These are phyloP conservation scores for Macrosoma leucophasiata DNA, from an alignment of 2,888 invertebrate species.

Conservation along the genomic window DNA sequence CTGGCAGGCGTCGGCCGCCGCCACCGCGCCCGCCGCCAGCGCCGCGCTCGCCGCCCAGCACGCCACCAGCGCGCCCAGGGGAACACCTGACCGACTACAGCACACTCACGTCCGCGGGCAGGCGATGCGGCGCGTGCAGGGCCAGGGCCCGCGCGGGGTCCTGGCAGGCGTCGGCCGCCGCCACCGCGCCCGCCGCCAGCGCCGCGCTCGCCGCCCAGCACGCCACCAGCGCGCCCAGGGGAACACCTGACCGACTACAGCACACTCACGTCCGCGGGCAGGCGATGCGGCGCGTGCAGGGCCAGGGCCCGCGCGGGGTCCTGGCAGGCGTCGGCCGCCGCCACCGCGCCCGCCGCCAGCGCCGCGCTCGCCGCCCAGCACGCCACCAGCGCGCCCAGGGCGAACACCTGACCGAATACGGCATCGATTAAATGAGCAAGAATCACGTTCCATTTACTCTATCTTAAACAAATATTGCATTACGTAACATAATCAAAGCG, in stretches of 20 bases:
- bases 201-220: slow-evolving; percentile 93
- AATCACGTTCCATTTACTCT: too few species aligned
- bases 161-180: slow-evolving; percentile 89
- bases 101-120: slow-evolving; percentile 72
- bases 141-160: slow-evolving; percentile 89
- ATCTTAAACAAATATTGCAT: too few species aligned
- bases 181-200: slow-evolving; percentile 90
- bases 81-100: slow-evolving; percentile 47
- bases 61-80: slow-evolving; percentile 81
- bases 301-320: slow-evolving; percentile 89
- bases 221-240: slow-evolving; percentile 82
- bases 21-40: slow-evolving; percentile 90
- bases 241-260: slow-evolving; percentile 47
- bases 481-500: too few species aligned
- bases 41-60: slow-evolving; percentile 93
- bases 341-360: slow-evolving; percentile 90
- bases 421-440: too few species aligned
- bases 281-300: slow-evolving; percentile 74
- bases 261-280: slow-evolving; percentile 72
- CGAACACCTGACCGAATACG: slow-evolving; percentile 56
- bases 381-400: slow-evolving; percentile 81
- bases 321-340: slow-evolving; percentile 89
- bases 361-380: slow-evolving; percentile 93
- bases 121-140: slow-evolving; percentile 74
- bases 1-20: slow-evolving; percentile 89